Base-by-base conservation (phyloP, 1,140 invertebrate genomes). In the Micrasema minimum region DNA sequence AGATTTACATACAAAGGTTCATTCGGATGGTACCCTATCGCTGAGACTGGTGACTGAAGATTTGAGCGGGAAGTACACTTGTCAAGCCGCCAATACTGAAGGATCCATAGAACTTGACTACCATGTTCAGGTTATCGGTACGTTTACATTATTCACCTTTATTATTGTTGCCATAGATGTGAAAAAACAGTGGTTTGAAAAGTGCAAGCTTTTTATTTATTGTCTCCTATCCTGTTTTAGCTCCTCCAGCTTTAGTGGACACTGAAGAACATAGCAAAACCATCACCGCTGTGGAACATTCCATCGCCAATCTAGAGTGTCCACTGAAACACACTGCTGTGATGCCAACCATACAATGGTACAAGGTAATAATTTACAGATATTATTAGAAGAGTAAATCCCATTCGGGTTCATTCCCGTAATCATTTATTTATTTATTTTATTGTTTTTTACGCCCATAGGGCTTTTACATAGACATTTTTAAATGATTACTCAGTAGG, bases 51-150 rank as follows among this genome's bases (percentile, higher is more conserved):
- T 80, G 0, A 75, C 79, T 0, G 80, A 80, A 72, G 80, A 82
- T 5, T 20, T 80, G 26, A 82, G 79, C 26, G 83, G 83, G 0
- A 67, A 74, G 1, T 85, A 84, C 71, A 82, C 78, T 0, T 85
- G 83, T 64, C 57, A 77, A 9, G 82, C 80, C 0, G 79, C 74
- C 4, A 85, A 83, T 59, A 26, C 35, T 0, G 76, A 77, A 2
- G 82, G 81, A 4, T 53, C 62, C 10, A 45, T 69, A 16, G 64
- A 68, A 16, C 53, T 67, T 22, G 68, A 73, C 22, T 73, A 73
- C 38, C 48, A 64, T 51, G 12, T 75, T n/a, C 26, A 71, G 43
- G 57, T 75, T 4, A 59, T 75, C 11, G 68, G 74, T 75, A 65
- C 48, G 53, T 37, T 64, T 61, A 12, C 18, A 31, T 31, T 31